Evolutionary conservation across 2,888 invertebrate genomes (phyloP), one percentile per base, ranked within the genome.

Genomic region (Helicoverpa assulta): DNA sequence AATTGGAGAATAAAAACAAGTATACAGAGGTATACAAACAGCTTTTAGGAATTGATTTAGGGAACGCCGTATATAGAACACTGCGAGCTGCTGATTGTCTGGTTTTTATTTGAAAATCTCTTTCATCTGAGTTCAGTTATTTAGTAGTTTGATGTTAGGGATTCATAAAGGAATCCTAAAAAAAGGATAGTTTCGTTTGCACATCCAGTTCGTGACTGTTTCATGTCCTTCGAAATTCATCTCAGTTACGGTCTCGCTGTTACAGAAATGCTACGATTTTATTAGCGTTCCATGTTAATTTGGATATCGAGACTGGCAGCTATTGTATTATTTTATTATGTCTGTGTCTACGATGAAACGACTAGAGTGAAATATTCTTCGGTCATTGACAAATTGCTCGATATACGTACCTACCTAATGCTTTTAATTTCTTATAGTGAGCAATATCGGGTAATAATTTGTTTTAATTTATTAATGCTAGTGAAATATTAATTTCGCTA

Each of bases 101-200:
- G 33, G 33, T 33, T 33, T 33, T 33, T 33, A 33, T 33, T 33
- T 33, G 33, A 33, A 33, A 33, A 33, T 33, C 33, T 33, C 8
- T 33, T 33, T 33, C 33, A 33, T 33, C 33, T 33, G 33, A 33
- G 10, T 33, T 33, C 26, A 26, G 26, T 26, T 26, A 26, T 26
- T 33, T 33, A 55, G 2, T 16, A 58, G 57, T 58, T 67, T 76
- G 29, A n/a, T 50, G 6, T 43, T 0, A 33, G 12, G 5, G 12
- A 12, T 67, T 50, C 33, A n/a, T 5, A 21, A 43, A 5, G 68
- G 69, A 69, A 65, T 67, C 62, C 67, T 71, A 53, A 56, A 54
- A 26, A 73, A 89, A 87, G 82, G 78, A 89, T 88, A 81, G 85
- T 88, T 87, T 78, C 81, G 80, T 85, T 85, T 81, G 84, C 85